Percentiles rank a stretch among this genome's conserved stretches.
phyloP scores from a whole-genome alignment of 1,140 invertebrate species.

The Wiebesia pumilae region DNA sequence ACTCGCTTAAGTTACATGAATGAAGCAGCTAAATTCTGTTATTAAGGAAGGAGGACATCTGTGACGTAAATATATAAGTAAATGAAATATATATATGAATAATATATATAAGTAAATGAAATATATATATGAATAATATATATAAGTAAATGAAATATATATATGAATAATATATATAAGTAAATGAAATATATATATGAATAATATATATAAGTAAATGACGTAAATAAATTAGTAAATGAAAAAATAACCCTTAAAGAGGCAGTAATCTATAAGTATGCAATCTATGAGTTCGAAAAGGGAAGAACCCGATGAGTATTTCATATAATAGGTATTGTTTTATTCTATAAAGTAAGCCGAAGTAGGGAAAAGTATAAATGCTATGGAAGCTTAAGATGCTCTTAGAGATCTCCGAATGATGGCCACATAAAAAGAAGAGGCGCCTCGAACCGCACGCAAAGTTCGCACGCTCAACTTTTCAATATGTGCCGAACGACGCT shows the following conservation, averaged over 20 bases:
- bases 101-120: no score
- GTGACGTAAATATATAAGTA: conserved; percentile 40
- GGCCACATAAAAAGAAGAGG: not conserved
- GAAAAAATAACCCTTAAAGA: not conserved
- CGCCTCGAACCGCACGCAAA: not conserved
- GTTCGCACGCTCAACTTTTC: not conserved
- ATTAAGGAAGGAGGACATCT: not conserved
- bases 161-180: no score
- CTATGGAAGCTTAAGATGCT: not conserved
- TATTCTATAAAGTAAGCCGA: not conserved
- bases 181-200: no score
- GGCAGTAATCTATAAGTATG: not conserved
- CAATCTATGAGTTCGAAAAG: not conserved
- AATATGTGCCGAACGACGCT: no score
- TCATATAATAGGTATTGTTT: conserved; percentile 31
- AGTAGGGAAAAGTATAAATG: not conserved
- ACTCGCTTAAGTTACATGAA: not conserved
- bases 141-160: no score
- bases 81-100: no score
- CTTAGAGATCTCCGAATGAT: not conserved
- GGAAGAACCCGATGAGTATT: not conserved
- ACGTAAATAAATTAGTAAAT: conserved; percentile 40
- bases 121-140: no score
- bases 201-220: no score
- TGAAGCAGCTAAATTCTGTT: not conserved